phyloP scores from a whole-genome alignment of 2,113 vertebrate genomes.

The Vidua chalybeata region DNA sequence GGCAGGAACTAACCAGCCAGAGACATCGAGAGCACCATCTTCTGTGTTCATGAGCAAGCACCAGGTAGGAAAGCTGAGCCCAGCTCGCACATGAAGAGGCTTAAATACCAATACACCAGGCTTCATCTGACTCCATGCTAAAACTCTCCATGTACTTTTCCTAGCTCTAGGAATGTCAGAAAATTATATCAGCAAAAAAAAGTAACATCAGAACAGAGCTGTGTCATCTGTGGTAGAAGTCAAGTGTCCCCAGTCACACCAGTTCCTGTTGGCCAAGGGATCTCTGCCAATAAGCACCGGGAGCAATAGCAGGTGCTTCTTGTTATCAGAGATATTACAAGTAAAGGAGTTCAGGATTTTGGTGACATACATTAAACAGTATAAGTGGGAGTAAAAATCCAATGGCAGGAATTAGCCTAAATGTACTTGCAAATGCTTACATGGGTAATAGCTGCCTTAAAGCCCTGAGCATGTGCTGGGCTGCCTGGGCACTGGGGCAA shows the following conservation, averaged over 20 bases:
- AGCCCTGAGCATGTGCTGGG: background rate
- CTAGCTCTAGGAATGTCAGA: background rate
- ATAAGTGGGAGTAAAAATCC: background rate
- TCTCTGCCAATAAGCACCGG: too few species aligned
- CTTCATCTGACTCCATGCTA: background rate
- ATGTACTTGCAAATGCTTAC: background rate
- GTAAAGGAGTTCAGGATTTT: background rate
- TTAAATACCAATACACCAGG: background rate
- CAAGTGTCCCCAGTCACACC: background rate
- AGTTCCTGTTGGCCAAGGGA: background rate
- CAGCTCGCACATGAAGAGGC: rapidly evolving
- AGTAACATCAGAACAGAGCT: background rate
- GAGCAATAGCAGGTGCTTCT: background rate
- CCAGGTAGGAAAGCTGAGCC: background rate
- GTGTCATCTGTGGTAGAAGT: background rate
- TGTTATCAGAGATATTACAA: background rate
- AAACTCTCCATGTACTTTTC: background rate
- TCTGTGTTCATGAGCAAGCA: rapidly evolving
- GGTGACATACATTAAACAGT: background rate
- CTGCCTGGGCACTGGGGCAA: background rate
- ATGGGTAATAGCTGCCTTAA: background rate
- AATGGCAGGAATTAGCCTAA: background rate
- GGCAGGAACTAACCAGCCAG: background rate
- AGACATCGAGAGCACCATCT: rapidly evolving
- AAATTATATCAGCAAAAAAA: background rate